These are phyloP conservation scores for Platichthys flesus DNA, from an alignment of 2,113 vertebrate species.

Conservation along the genomic window DNA sequence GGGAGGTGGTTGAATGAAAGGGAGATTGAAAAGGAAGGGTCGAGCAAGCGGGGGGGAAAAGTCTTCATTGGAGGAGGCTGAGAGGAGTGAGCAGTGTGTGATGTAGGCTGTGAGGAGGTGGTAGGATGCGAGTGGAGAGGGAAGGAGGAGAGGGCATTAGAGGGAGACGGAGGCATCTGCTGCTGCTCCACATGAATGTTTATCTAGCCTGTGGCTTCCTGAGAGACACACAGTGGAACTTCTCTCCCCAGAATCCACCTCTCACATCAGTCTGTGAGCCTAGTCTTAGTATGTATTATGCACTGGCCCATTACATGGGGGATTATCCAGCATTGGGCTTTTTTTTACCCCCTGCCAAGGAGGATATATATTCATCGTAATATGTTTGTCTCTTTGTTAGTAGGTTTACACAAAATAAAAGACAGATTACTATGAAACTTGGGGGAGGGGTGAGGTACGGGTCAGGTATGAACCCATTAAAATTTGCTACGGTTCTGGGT, in stretches of 20 bases:
- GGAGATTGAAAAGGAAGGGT: constrained; percentile 22
- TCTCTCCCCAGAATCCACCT: constrained; percentile 44
- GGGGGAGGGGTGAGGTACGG: too few relatives aligned
- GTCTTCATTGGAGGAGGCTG: constrained; percentile 52
- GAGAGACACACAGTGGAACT: constrained; percentile 50
- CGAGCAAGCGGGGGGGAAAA: neutral
- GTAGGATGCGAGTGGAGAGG: constrained; percentile 46
- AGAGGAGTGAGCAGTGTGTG: constrained; percentile 22
- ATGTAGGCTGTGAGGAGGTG: constrained; percentile 48
- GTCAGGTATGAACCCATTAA: too few relatives aligned
- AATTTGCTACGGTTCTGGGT: too few relatives aligned
- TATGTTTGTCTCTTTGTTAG: too few relatives aligned
- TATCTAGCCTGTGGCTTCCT: constrained; percentile 72
- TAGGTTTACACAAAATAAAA: too few relatives aligned
- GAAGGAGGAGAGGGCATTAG: constrained; percentile 50
- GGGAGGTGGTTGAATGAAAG: constrained; percentile 26
- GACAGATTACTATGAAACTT: too few relatives aligned
- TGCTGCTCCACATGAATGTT: constrained; percentile 69
- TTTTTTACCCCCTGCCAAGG: too few relatives aligned
- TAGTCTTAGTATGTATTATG: constrained; percentile 39
- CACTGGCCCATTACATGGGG: constrained; percentile 24
- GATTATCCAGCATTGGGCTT: neutral
- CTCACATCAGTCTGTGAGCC: constrained; percentile 40
- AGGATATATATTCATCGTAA: too few relatives aligned
- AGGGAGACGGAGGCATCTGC: constrained; percentile 69